Base-by-base conservation (phyloP, 2,113 vertebrate genomes). In the Otocyon megalotis region DNA sequence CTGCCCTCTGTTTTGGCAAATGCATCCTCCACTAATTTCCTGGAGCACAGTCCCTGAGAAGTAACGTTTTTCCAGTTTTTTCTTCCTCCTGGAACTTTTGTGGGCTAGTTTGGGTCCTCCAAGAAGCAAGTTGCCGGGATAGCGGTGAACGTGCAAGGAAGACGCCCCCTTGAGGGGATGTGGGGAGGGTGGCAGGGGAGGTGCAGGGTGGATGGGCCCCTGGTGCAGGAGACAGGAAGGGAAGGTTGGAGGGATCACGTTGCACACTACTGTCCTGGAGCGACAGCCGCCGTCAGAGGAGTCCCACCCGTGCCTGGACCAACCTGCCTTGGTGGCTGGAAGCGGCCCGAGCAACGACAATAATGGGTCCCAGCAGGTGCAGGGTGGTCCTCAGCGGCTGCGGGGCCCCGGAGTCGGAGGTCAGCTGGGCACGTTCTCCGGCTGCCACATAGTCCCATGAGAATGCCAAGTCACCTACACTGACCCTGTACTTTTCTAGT, bases 161-260 rank as follows among this genome's bases (percentile, higher is more conserved):
- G 63, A 62, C 8, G 1, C 24, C 24, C 60, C 24, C 60, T 6
- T 32, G 7, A 88, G 19, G 65, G 79, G 56, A 35, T 13, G 28
- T 37, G 26, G 2, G 10, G 28, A 12, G 43, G 69, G 2, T 6
- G 5, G 1, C 2, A 0, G 30, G 22, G n/a, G 30, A 67, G 65
- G 65, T 63, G 26, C 26, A 8, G 19, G 19, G 56, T 19, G 17
- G 5, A 4, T 43, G 48, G 60, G 35, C 22, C 16, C 14, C 22
- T 30, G 35, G 48, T 30, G 24, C 26, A 19, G 43, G 28, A 77
- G 32, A 50, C 22, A 92, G 10, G 43, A 43, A 19, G 56, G 62
- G n/a, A 35, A 71, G 14, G 13, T 53, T 72, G 62, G 30, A 65
- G 56, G 19, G 26, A 15, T 5, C 5, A 13, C 1, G 3, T 67